A percentile compares a stretch with the other conserved stretches of the same genome.
Evolutionary conservation across 2,888 invertebrate species (phyloP).

Genomic region (Bellardia pandia): DNA sequence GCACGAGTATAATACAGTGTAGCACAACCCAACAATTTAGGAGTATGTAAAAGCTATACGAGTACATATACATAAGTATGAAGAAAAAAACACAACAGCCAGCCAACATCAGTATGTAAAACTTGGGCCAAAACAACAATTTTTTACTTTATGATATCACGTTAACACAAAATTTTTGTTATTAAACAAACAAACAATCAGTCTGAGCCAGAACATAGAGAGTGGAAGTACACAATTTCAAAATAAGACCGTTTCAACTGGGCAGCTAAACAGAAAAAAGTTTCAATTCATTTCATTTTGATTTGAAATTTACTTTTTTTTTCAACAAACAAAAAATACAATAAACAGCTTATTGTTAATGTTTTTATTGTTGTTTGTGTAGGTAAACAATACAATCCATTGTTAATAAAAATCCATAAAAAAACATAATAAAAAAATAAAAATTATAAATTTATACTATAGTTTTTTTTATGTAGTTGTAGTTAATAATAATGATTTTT

Average conservation of each 20-base stretch:
- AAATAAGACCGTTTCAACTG: constrained; percentile 59
- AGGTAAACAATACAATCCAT: constrained; percentile 30
- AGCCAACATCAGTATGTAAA: constrained; percentile 48
- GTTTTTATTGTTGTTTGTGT: constrained; percentile 64
- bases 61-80: constrained; percentile 2
- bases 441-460: constrained; percentile 5
- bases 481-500: constrained; percentile 31
- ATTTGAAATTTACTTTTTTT: constrained; percentile 9
- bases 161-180: constrained; percentile 52
- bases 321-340: constrained; percentile 53
- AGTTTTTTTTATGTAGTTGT: constrained; percentile 35
- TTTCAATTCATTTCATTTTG: background rate
- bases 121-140: constrained; percentile 57
- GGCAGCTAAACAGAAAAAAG: background rate
- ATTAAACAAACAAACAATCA: constrained; percentile 60
- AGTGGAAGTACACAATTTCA: constrained; percentile 47
- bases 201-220: constrained; percentile 59
- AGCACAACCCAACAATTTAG: constrained; percentile 38
- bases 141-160: constrained; percentile 26
- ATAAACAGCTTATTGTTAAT: constrained; percentile 35
- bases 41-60: constrained; percentile 14
- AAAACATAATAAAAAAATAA: background rate
- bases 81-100: constrained; percentile 11
- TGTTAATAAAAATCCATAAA: background rate
- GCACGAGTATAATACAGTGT: background rate